These are phyloP conservation scores for Eupithecia abbreviata DNA, from an alignment of 2,888 invertebrate species.

Conservation along the genomic window DNA sequence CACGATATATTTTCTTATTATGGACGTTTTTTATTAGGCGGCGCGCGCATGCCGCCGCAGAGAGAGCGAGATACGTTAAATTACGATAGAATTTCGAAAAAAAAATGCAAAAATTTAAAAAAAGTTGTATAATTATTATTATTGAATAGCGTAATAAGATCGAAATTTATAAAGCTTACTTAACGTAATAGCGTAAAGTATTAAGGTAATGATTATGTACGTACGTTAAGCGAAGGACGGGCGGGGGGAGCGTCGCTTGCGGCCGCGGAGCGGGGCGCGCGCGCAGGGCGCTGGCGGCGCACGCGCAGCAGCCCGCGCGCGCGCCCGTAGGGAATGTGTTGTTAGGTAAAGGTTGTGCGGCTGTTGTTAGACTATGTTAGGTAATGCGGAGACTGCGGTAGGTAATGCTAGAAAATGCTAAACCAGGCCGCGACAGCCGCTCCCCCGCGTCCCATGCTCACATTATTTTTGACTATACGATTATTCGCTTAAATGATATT, in stretches of 20 bases:
- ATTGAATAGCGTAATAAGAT: slow-evolving; percentile 82
- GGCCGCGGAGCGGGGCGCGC: slow-evolving; percentile 46
- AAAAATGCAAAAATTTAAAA: slow-evolving; percentile 82
- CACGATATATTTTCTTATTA: slow-evolving; percentile 87
- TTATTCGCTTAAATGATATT: slow-evolving; percentile 83
- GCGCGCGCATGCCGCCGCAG: slow-evolving; percentile 78
- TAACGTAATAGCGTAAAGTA: slow-evolving; percentile 83
- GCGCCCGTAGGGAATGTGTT: slow-evolving; percentile 60
- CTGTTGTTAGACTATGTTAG: slow-evolving; percentile 20
- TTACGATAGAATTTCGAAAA: slow-evolving; percentile 83
- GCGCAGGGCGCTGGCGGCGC: slow-evolving; percentile 62
- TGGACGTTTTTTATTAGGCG: slow-evolving; percentile 86
- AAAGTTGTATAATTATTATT: slow-evolving; percentile 84
- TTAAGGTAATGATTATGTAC: slow-evolving; percentile 81
- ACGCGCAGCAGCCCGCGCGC: slow-evolving; percentile 62
- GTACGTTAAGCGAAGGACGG: slow-evolving; percentile 75
- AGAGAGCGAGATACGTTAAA: slow-evolving; percentile 78
- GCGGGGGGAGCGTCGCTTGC: slow-evolving; percentile 66
- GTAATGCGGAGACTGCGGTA: slow-evolving; percentile 34
- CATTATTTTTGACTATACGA: slow-evolving; percentile 83
- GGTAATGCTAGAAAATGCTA: slow-evolving; percentile 28
- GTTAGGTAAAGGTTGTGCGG: slow-evolving; percentile 41
- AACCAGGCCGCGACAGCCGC: slow-evolving; percentile 46
- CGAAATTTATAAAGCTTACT: slow-evolving; percentile 84
- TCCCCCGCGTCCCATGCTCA: slow-evolving; percentile 78